phyloP scores from a whole-genome alignment of 64 coral and sea anemone genomes.

The Hydrozoanthus tunicans region DNA sequence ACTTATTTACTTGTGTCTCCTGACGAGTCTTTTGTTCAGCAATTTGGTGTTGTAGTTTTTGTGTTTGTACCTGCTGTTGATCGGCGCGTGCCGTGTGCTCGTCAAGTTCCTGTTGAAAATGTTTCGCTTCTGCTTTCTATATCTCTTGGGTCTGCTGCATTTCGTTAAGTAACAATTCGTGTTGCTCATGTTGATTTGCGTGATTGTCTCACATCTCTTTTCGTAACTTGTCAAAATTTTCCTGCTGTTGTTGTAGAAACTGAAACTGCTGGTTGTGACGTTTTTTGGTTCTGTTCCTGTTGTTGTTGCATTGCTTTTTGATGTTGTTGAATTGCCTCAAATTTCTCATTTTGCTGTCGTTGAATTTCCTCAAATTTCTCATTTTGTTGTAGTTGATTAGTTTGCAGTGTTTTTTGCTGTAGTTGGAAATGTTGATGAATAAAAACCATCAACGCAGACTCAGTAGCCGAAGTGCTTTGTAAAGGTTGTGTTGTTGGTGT shows the following conservation, averaged over 20 bases:
- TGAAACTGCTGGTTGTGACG: background rate
- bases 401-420: too few species aligned
- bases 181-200: background rate
- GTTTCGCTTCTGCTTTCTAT: background rate
- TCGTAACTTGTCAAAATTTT: background rate
- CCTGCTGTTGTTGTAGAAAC: background rate
- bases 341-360: background rate
- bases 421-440: too few species aligned
- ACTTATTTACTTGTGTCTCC: too few species aligned
- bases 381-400: background rate
- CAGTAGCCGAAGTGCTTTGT: too few species aligned
- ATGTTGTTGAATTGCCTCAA: background rate
- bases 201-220: background rate
- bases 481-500: too few species aligned
- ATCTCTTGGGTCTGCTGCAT: background rate
- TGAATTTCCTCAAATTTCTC: background rate
- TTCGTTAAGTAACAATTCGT: background rate
- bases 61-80: background rate
- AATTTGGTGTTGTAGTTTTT: background rate
- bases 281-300: background rate
- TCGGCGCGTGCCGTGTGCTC: background rate
- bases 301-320: background rate
- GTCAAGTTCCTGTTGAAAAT: background rate
- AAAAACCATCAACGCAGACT: too few species aligned
- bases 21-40: too few species aligned